Conservation (phyloP, 2,888 invertebrate genomes). For the Caenorhabditis sp. region DNA sequence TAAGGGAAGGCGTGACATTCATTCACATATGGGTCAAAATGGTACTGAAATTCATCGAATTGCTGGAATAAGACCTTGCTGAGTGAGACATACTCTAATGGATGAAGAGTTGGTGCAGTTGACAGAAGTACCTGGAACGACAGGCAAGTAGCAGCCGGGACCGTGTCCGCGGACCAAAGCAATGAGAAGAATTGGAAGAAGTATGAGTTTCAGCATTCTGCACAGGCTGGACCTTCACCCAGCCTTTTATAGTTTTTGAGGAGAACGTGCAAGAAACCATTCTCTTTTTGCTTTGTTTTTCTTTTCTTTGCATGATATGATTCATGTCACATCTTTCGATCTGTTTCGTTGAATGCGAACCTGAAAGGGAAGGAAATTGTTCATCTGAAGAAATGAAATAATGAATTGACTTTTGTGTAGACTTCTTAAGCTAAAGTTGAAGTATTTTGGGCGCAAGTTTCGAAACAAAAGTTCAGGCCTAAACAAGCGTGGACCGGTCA, state of each 20-base stretch:
- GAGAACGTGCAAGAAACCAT: background rate
- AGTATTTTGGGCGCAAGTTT: no score
- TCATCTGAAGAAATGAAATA: background rate
- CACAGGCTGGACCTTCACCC: background rate
- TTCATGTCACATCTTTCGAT: background rate
- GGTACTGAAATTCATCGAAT: slow-evolving; percentile 17
- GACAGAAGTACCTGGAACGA: slow-evolving; percentile 7
- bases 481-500: no score
- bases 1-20: slow-evolving; percentile 33
- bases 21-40: slow-evolving; percentile 27
- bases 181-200: background rate
- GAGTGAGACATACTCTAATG: background rate
- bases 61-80: no score
- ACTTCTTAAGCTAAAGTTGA: no score
- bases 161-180: background rate
- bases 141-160: slow-evolving; percentile 9
- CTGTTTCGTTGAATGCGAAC: no score
- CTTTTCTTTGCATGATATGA: background rate
- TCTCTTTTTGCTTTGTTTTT: background rate
- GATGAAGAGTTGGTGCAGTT: slow-evolving; percentile 9
- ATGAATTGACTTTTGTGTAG: no score
- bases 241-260: background rate
- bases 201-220: background rate
- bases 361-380: no score
- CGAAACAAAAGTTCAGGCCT: no score